Evolutionary conservation across 2,888 invertebrate species (phyloP), one percentile per base, ranked within the genome.

Genomic region (Cantharis rustica): DNA sequence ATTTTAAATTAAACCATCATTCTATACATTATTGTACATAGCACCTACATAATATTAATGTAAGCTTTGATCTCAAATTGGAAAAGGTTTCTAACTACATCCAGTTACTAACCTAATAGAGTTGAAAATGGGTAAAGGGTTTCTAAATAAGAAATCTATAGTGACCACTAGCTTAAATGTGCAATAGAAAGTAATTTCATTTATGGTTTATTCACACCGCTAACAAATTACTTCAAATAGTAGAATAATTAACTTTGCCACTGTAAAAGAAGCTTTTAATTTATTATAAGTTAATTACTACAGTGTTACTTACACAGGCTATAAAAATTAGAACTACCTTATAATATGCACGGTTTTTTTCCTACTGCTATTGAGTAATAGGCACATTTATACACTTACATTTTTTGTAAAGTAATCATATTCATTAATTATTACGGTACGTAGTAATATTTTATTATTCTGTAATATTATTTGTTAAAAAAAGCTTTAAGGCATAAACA

Each of bases 51-150:
- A 47, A 47, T 47, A 47, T 11, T n/a, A 20, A 20, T 20, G 15
- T 23, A 66, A 61, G 75, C 75, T 77, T 77, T 77, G 77, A 77
- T 77, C 72, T 77, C 47, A 61, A 71, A 71, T 23, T 66, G 61
- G 63, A 77, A 77, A 72, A 70, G 71, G 74, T 27, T 66, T 80
- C 80, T 80, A 79, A 79, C 80, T 81, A 81, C 80, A 79, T 80
- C 79, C 81, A 80, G 81, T 77, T 80, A 78, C 80, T 79, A 72
- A 76, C 77, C 80, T 81, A 79, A 81, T 79, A 79, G 79, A 76
- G 78, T 75, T 77, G 72, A 80, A 73, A 79, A 77, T 80, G 82
- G 79, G 80, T 81, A 80, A 79, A 81, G 81, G 81, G 80, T 79
- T 78, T 79, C 73, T 75, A 80, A 80, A 78, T 79, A 80, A 77